These are phyloP conservation scores for Heliothis peltigera DNA, from an alignment of 2,888 invertebrate species.

Conservation along the genomic window DNA sequence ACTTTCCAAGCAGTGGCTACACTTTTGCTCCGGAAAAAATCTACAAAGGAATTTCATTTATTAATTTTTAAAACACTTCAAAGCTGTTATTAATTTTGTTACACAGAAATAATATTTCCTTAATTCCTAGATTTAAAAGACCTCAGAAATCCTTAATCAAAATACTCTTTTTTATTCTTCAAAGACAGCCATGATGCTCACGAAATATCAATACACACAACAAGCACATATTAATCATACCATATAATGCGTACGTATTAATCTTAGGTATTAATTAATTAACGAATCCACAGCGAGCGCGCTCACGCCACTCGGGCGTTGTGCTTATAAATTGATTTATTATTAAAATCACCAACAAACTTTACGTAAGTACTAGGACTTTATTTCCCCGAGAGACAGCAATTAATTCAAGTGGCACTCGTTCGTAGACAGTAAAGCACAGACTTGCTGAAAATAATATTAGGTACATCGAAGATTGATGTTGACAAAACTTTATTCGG, in stretches of 20 bases:
- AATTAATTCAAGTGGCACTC: conserved; percentile 46
- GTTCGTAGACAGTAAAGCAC: conserved; percentile 41
- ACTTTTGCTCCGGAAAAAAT: no score
- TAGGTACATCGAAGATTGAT: conserved; percentile 23
- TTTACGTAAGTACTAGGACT: conserved; percentile 41
- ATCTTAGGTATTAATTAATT: conserved; percentile 55
- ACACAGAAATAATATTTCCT: no score
- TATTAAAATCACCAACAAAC: conserved; percentile 65
- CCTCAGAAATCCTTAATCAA: no score
- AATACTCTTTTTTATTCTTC: no score
- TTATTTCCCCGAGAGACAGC: conserved; percentile 48
- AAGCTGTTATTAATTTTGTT: no score
- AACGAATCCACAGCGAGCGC: conserved; percentile 44
- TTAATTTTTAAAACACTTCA: no score
- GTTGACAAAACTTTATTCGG: conserved; percentile 12
- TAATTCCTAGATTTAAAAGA: no score
- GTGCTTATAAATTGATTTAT: conserved; percentile 69
- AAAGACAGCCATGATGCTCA: neutral
- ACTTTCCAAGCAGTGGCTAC: no score
- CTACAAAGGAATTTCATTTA: no score
- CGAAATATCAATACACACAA: neutral
- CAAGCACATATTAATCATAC: conserved; percentile 21
- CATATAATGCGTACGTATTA: conserved; percentile 33
- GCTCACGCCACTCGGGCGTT: conserved; percentile 39
- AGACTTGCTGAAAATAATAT: conserved; percentile 46